phyloP scores from a whole-genome alignment of 1,140 invertebrate genomes.

The Parasteatoda tepidariorum region DNA sequence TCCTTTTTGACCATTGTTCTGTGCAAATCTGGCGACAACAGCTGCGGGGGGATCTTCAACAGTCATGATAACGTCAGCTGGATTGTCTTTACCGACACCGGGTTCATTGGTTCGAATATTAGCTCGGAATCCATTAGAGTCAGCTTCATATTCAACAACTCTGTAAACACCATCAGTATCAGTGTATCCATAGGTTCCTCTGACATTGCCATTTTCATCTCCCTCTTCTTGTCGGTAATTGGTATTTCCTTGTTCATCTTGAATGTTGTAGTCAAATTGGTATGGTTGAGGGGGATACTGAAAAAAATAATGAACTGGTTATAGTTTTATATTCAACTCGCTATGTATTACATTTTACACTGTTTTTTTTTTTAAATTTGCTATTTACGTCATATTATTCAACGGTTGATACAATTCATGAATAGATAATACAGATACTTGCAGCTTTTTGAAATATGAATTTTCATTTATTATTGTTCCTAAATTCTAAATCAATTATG shows the following conservation, averaged over 20 bases:
- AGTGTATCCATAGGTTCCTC: constrained; percentile 61
- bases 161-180: constrained; percentile 59
- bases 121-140: constrained; percentile 60
- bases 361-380: too few species aligned
- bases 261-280: constrained; percentile 58
- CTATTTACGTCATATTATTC: too few species aligned
- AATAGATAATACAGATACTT: too few species aligned
- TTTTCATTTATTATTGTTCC: too few species aligned
- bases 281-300: constrained; percentile 62
- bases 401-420: too few species aligned
- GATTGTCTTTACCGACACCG: constrained; percentile 59
- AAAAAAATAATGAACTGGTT: neutral
- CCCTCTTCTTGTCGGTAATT: constrained; percentile 61
- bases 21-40: constrained; percentile 35
- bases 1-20: constrained; percentile 11
- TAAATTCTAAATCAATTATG: too few species aligned
- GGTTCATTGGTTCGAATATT: constrained; percentile 62
- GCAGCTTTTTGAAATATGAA: too few species aligned
- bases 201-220: constrained; percentile 60
- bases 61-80: constrained; percentile 61
- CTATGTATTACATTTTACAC: too few species aligned
- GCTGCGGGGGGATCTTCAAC: constrained; percentile 60
- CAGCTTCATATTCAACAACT: constrained; percentile 61
- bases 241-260: constrained; percentile 61
- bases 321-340: too few species aligned